phyloP scores from a whole-genome alignment of 2,888 invertebrate species.

The Sminthurides aquaticus region DNA sequence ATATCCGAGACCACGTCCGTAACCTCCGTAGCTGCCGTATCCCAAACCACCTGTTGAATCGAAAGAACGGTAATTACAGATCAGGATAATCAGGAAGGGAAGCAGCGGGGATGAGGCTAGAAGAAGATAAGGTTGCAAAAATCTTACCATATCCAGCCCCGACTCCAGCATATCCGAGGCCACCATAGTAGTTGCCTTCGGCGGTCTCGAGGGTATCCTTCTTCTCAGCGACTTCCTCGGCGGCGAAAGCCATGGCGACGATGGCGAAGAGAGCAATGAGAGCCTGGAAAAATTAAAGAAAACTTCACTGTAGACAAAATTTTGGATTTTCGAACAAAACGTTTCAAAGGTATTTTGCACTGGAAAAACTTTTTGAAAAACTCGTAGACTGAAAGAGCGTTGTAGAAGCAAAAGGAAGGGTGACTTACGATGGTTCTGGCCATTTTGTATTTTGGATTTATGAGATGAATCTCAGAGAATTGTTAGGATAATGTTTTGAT shows the following conservation, averaged over 20 bases:
- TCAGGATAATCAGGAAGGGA: not conserved
- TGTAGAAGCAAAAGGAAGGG: too few relatives aligned
- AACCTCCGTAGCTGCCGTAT: conserved; percentile 14
- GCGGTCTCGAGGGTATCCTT: conserved; percentile 27
- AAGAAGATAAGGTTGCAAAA: not conserved
- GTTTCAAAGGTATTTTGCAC: too few relatives aligned
- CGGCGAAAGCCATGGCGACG: conserved; percentile 26
- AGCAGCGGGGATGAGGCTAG: too few relatives aligned
- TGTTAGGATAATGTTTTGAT: conserved; percentile 1
- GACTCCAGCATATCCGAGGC: conserved; percentile 17
- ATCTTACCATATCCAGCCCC: conserved; percentile 7
- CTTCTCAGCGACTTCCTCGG: conserved; percentile 25
- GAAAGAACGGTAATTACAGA: not conserved
- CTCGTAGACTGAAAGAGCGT: too few relatives aligned
- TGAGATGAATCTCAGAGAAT: conserved; percentile 1
- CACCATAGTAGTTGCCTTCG: conserved; percentile 28
- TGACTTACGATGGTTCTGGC: conserved; percentile 19
- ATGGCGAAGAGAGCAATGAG: conserved; percentile 24
- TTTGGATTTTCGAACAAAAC: not conserved
- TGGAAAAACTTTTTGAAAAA: not conserved
- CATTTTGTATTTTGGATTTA: conserved; percentile 14
- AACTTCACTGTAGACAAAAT: not conserved
- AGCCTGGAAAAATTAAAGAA: conserved; percentile 15
- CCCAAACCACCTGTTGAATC: conserved; percentile 8
- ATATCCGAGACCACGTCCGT: conserved; percentile 11